These are phyloP conservation scores for Acrocyrtus sp. DNA, from an alignment of 2,888 invertebrate genomes.

Conservation along the genomic window DNA sequence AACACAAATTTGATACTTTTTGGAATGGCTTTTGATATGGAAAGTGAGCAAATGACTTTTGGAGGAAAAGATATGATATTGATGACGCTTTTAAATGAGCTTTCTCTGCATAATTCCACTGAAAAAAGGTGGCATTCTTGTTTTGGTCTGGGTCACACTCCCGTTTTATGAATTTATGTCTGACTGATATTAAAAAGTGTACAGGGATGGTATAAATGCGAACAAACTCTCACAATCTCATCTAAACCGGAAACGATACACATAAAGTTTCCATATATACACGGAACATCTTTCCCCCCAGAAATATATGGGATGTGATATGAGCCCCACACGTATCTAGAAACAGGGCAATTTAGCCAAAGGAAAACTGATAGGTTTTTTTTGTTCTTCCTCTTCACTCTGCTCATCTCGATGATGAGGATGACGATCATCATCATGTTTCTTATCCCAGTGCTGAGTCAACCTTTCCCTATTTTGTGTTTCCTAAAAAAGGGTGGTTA, in stretches of 20 bases:
- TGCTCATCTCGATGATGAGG: too few species aligned
- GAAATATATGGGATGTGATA: background rate
- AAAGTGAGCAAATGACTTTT: too few species aligned
- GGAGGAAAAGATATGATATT: background rate
- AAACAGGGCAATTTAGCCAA: constrained; percentile 32
- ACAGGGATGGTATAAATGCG: too few species aligned
- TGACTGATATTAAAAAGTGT: constrained; percentile 46
- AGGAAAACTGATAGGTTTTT: constrained; percentile 36
- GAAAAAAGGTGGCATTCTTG: too few species aligned
- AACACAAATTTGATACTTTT: too few species aligned
- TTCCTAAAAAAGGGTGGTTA: too few species aligned
- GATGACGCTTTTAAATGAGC: constrained; percentile 22
- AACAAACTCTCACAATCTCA: constrained; percentile 13
- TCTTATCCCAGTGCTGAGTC: constrained; percentile 17
- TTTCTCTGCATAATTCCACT: constrained; percentile 30
- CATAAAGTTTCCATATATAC: too few species aligned
- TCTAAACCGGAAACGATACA: constrained; percentile 39
- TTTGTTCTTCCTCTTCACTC: constrained; percentile 33
- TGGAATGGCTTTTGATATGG: too few species aligned
- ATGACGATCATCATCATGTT: too few species aligned
- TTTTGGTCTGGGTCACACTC: constrained; percentile 5
- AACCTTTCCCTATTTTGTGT: background rate
- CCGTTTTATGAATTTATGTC: constrained; percentile 40
- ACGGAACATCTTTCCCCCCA: background rate
- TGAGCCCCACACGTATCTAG: background rate